Conservation (phyloP, 2,797 vertebrate species). For the Gymnothorax reevesii region DNA sequence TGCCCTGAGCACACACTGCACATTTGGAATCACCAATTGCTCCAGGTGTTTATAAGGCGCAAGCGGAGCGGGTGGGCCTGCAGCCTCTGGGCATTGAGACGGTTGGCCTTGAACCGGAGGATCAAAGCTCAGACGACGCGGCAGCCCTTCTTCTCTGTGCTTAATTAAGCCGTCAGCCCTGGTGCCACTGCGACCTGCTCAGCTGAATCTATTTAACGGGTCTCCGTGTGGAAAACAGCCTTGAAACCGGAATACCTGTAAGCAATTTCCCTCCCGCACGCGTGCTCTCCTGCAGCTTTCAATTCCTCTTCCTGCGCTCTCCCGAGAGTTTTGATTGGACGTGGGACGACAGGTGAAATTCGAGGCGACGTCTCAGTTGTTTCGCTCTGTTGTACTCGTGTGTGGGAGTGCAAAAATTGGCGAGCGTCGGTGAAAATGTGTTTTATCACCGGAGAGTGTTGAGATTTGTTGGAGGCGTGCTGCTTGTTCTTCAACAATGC, state of each 20-base stretch:
- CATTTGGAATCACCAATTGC: background rate
- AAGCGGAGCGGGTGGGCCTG: background rate
- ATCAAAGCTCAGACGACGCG: background rate
- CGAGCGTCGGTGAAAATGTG: too few species aligned
- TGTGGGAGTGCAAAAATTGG: too few species aligned
- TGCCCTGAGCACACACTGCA: background rate
- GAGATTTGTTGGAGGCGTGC: too few species aligned
- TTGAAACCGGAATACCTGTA: background rate
- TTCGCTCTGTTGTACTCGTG: too few species aligned
- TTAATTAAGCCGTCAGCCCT: background rate
- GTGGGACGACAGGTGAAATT: too few species aligned
- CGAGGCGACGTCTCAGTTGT: too few species aligned
- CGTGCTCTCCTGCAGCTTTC: background rate
- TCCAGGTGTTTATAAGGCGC: background rate
- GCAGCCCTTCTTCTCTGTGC: background rate
- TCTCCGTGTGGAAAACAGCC: background rate
- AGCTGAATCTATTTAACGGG: background rate
- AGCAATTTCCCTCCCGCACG: background rate
- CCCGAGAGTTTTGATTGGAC: too few species aligned
- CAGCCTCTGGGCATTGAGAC: background rate
- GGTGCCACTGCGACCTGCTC: background rate
- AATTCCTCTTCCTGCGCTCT: too few species aligned
- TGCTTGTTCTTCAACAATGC: too few species aligned
- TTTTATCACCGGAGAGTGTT: too few species aligned
- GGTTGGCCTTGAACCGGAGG: background rate